Evolutionary conservation across 1,140 invertebrate genomes (phyloP), one percentile per base, ranked within the genome.

Genomic region (Antheraea pernyi): DNA sequence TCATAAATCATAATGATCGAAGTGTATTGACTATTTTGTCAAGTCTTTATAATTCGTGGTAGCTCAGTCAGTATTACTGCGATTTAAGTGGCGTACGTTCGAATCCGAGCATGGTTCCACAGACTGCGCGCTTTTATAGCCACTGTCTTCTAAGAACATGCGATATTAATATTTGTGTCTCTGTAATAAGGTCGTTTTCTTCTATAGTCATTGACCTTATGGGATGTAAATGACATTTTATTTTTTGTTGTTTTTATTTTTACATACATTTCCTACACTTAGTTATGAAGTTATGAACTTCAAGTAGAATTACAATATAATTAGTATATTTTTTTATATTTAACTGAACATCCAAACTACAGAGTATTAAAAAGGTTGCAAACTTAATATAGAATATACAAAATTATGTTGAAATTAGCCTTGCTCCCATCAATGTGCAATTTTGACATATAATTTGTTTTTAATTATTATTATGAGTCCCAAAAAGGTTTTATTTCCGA

Each of bases 81-180:
- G 19, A 6, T 22, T 5, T 0, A 30, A 67, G 46, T 69, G 46
- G 62, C 39, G 64, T 59, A 72, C 67, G 86, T 85, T 88, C 88
- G 79, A 85, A 61, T 68, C 85, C 76, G 10, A 8, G 78, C 89
- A 91, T 91, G 89, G 83, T 90, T 89, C 89, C 89, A 91, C 89
- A 88, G 89, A 87, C 76, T 62, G 76, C 86, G 82, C 59, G 69
- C 81, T 86, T 76, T 67, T 69, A 78, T 85, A 85, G 81, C 73
- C 78, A 82, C 72, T 63, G 77, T 86, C 89, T 91, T 89, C 89
- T 91, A 91, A 91, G 89, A 90, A 86, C 89, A 91, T 91, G 89
- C 89, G 61, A 91, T 69, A 91, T 59, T 67, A 81, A 81, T 68
- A 85, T 72, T 78, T 79, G 77, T 75, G 64, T 81, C 83, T 75